Conservation (phyloP, 2,113 vertebrate genomes). For the Corapipo altera region DNA sequence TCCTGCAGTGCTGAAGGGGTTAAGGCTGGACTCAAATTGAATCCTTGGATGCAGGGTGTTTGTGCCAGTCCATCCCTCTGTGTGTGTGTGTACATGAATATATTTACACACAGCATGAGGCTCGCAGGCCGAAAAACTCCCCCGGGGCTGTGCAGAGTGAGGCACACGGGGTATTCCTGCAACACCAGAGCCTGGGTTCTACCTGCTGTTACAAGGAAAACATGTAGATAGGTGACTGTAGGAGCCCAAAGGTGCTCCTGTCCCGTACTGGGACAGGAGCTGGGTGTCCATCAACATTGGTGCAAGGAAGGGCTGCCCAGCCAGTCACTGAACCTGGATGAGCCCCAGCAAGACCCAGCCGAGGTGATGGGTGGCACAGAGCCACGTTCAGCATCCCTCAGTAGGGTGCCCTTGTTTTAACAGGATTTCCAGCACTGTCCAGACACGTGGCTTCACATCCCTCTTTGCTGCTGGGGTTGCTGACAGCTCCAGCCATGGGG, state of each 20-base stretch:
- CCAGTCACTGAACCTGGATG: not conserved
- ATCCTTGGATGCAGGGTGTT: not conserved
- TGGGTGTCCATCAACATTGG: fast-evolving
- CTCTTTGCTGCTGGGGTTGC: not conserved
- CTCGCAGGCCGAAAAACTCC: fast-evolving
- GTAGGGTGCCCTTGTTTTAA: not conserved
- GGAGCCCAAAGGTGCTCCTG: not conserved
- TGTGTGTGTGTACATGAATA: not conserved
- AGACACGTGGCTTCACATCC: not conserved
- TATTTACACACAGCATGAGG: not conserved
- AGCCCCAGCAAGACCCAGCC: not conserved
- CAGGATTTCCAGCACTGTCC: not conserved
- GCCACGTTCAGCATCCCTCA: not conserved
- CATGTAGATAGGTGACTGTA: fast-evolving
- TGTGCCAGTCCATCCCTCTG: not conserved
- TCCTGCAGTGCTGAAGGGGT: not conserved
- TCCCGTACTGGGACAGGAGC: not conserved
- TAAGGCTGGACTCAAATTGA: not conserved
- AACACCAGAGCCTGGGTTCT: fast-evolving
- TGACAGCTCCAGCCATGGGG: fast-evolving
- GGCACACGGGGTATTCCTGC: not conserved
- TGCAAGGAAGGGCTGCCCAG: not conserved
- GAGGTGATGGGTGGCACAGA: not conserved
- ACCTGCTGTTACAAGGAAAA: not conserved
- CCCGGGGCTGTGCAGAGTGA: fast-evolving